These are phyloP conservation scores for Deladenus siricidicola DNA, from an alignment of 2,888 invertebrate genomes.

Conservation along the genomic window DNA sequence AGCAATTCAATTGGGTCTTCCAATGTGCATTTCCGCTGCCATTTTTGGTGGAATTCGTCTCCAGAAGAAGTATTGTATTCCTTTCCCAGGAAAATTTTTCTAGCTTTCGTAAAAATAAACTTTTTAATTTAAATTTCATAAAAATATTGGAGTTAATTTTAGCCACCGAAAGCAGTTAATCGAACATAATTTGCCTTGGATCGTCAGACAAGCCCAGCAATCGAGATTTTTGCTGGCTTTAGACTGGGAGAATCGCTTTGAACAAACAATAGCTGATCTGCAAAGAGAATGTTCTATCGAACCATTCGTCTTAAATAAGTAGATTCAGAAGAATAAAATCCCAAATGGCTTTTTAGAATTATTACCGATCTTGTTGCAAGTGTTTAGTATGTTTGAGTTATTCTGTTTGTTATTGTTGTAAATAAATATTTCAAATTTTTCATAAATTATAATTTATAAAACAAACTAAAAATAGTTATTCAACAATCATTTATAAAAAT, in stretches of 20 bases:
- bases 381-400: too few species aligned
- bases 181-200: slow-evolving; percentile 41
- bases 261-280: slow-evolving; percentile 31
- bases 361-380: too few species aligned
- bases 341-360: too few species aligned
- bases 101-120: not conserved
- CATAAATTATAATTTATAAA: not conserved
- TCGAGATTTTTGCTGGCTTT: slow-evolving; percentile 39
- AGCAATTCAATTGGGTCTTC: slow-evolving; percentile 83
- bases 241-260: slow-evolving; percentile 48
- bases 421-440: too few species aligned
- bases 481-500: not conserved
- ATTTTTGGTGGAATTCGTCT: slow-evolving; percentile 81
- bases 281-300: slow-evolving; percentile 30
- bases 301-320: slow-evolving; percentile 8
- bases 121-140: not conserved
- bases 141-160: too few species aligned
- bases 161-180: slow-evolving; percentile 40
- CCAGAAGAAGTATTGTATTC: slow-evolving; percentile 64
- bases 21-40: slow-evolving; percentile 89
- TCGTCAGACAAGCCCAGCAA: slow-evolving; percentile 37
- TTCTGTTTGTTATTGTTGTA: too few species aligned
- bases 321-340: too few species aligned
- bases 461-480: not conserved
- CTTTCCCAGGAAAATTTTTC: not conserved